Evolutionary conservation across 2,113 vertebrate species (phyloP).

Genomic region (Terrapene triunguis): DNA sequence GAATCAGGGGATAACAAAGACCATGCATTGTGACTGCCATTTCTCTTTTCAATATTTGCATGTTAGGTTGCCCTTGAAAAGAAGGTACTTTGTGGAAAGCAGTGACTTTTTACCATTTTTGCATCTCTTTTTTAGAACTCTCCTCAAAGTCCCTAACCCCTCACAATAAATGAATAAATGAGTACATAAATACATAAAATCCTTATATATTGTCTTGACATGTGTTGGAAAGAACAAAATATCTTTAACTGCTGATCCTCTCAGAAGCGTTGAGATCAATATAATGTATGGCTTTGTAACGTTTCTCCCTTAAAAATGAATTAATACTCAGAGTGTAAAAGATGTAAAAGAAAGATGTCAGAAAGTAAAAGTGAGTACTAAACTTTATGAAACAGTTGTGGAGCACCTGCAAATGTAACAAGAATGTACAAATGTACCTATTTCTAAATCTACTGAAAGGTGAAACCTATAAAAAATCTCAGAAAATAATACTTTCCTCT

Average conservation of each 20-base stretch:
- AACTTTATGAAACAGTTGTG: background rate
- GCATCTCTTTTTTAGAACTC: background rate
- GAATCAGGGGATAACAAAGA: background rate
- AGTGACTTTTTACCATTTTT: background rate
- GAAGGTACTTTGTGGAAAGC: background rate
- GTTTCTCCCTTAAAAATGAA: conserved; percentile 14
- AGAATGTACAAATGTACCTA: background rate
- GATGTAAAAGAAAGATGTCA: background rate
- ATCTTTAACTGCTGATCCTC: background rate
- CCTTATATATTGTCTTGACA: background rate
- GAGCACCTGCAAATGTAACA: background rate
- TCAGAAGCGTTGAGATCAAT: background rate
- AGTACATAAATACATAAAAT: background rate
- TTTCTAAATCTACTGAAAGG: background rate
- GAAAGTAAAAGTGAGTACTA: background rate
- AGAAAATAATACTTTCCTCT: conserved; percentile 1
- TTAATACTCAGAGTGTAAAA: background rate
- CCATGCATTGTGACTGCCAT: background rate
- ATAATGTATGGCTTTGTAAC: background rate
- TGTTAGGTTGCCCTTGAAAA: background rate
- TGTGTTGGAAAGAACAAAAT: background rate
- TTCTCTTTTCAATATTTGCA: background rate
- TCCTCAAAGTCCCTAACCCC: background rate
- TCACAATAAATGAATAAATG: background rate
- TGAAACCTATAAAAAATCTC: background rate